Percentiles rank a stretch among this genome's conserved stretches.
These are phyloP conservation scores for Nymphicus hollandicus DNA, from an alignment of 2,113 vertebrate genomes.

Conservation along the genomic window DNA sequence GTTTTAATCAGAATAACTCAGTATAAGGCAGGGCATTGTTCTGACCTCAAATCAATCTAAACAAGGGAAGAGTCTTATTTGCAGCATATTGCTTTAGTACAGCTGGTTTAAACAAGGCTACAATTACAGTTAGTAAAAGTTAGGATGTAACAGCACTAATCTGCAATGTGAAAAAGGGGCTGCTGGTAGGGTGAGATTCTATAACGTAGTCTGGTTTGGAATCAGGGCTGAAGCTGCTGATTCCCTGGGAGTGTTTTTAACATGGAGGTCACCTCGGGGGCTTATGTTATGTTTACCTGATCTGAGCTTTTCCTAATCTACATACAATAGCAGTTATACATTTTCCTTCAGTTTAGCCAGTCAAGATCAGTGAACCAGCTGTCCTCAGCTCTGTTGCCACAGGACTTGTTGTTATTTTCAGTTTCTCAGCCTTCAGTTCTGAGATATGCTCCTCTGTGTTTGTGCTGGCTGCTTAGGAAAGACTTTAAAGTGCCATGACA, in stretches of 20 bases:
- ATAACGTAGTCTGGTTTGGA: background rate
- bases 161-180: background rate
- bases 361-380: background rate
- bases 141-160: background rate
- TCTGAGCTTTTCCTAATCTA: constrained; percentile 12
- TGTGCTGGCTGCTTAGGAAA: background rate
- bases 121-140: background rate
- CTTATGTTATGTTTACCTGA: background rate
- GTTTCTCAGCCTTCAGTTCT: background rate
- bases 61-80: background rate
- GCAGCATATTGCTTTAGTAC: background rate
- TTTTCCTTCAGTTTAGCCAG: constrained; percentile 1
- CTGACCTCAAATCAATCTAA: background rate
- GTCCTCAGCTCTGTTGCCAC: background rate
- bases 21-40: background rate
- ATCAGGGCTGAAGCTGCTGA: background rate
- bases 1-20: constrained; percentile 40
- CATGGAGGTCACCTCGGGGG: background rate
- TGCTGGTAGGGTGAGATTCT: background rate
- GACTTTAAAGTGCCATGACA: background rate
- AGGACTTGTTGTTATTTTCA: background rate
- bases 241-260: background rate
- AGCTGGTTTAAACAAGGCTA: background rate
- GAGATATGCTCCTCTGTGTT: background rate
- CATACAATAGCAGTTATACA: background rate